Conservation (phyloP, 2,797 vertebrate genomes). For the Phrynocephalus vlangalii region DNA sequence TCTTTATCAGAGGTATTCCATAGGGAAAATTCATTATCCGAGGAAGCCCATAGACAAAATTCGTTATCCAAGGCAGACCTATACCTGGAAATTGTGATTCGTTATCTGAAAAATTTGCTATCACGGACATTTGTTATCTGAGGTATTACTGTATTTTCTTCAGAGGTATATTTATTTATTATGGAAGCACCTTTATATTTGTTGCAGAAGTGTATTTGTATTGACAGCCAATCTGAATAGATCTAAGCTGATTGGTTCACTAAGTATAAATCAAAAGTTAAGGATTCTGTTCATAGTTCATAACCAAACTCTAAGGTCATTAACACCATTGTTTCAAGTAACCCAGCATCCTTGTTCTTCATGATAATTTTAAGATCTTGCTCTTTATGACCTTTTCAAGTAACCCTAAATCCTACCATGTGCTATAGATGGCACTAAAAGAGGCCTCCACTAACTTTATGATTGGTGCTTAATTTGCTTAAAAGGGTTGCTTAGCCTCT, state of each 20-base stretch:
- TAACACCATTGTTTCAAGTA: no score
- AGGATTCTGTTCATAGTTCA: neutral
- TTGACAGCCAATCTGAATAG: no score
- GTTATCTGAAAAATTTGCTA: no score
- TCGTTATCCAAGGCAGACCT: no score
- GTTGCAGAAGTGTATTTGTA: no score
- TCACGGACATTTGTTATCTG: no score
- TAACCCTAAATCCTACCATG: neutral
- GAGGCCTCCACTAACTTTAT: conserved; percentile 11
- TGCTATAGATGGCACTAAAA: neutral
- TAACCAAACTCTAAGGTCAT: neutral
- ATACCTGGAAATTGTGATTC: no score
- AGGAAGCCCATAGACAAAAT: no score
- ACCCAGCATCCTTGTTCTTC: neutral
- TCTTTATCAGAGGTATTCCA: no score
- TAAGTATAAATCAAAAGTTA: neutral
- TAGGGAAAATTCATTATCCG: no score
- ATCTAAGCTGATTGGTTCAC: neutral
- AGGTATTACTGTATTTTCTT: neutral
- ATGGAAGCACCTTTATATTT: no score
- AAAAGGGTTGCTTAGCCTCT: conserved; percentile 69
- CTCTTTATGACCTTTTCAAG: neutral
- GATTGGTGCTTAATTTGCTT: conserved; percentile 70
- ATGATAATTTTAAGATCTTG: neutral
- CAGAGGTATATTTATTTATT: neutral